Percentiles rank a stretch among this genome's conserved stretches.
Conservation (phyloP, 1,140 invertebrate species). For the Polyergus mexicanus region DNA sequence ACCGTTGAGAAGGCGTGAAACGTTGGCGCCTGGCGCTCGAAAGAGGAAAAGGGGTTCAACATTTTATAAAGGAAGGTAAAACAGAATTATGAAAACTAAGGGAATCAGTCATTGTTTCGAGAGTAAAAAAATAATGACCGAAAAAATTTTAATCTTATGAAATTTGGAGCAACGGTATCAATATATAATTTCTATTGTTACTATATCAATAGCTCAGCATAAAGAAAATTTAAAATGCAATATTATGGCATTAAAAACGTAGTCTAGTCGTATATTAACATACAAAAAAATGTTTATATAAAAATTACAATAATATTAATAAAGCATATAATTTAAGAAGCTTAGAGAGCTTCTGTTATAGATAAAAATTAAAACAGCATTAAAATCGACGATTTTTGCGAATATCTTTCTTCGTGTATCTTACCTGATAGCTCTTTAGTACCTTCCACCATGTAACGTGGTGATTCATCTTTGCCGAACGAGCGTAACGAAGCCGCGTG, state of each 20-base stretch:
- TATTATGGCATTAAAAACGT: no score
- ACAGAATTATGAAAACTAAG: conserved; percentile 72
- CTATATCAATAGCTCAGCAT: neutral
- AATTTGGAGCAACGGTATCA: neutral
- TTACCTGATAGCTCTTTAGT: conserved; percentile 30
- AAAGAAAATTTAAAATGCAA: neutral
- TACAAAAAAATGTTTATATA: neutral
- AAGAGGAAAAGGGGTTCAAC: conserved; percentile 74
- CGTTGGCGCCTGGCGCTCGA: conserved; percentile 81
- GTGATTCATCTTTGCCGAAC: conserved; percentile 65
- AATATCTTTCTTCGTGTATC: neutral
- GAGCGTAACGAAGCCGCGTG: conserved; percentile 56
- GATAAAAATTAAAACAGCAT: neutral
- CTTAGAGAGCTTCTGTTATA: neutral
- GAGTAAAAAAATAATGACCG: conserved; percentile 18
- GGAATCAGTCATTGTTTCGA: conserved; percentile 42
- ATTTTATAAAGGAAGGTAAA: conserved; percentile 67
- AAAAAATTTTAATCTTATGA: conserved; percentile 39
- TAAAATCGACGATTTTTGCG: neutral
- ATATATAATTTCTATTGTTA: neutral
- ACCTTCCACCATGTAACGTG: neutral
- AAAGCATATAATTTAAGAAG: neutral
- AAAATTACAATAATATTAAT: conserved; percentile 10
- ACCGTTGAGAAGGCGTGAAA: conserved; percentile 78
- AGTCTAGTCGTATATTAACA: neutral